Base-by-base conservation (phyloP, 1,140 invertebrate genomes). In the Trigoniulus corallinus region DNA sequence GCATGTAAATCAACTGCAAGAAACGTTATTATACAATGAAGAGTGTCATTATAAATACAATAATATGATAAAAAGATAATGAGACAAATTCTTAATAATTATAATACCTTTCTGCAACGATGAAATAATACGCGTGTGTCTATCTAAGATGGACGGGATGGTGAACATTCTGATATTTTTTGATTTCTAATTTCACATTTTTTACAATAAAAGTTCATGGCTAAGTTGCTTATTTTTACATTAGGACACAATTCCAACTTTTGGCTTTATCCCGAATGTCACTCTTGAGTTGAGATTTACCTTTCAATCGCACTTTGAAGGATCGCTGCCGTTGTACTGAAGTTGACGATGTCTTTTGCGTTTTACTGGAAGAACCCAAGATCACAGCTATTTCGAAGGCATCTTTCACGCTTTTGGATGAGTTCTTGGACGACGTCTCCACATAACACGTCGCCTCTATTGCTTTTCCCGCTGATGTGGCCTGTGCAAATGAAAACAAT, bases 401-500 rank as follows among this genome's bases (percentile, higher is more conserved):
- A 57, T 79, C 76, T 50, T 68, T 69, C 10, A 77, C 75, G 23
- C 73, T 75, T 56, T 74, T 73, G 24, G 64, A 66, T 1, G 74
- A 74, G 0, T 70, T 71, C 56, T 74, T 72, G 7, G 77, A 67
- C 25, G 76, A 77, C 2, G 75, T 78, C 58, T 79, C 77, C 27
- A 78, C 76, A 59, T 79, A 79, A 0, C 76, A 77, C n/a, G 73
- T 72, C 0, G 76, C 76, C n/a, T 73, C 73, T 3, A 78, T 68
- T 57, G 76, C 72, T 60, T 76, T 70, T 21, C 73, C 74, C 50
- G 74, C 71, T 20, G 64, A 64, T 42, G 74, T 56, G 50, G 70
- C 72, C 72, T 73, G 67, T 37, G 55, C 2, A 50, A 43, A 43
- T 43, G 4, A 7, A 22, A 43, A 18, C 41, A 43, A 12, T 39